Evolutionary conservation across 2,113 vertebrate species (phyloP).

Genomic region (Prietella phreatophila): DNA sequence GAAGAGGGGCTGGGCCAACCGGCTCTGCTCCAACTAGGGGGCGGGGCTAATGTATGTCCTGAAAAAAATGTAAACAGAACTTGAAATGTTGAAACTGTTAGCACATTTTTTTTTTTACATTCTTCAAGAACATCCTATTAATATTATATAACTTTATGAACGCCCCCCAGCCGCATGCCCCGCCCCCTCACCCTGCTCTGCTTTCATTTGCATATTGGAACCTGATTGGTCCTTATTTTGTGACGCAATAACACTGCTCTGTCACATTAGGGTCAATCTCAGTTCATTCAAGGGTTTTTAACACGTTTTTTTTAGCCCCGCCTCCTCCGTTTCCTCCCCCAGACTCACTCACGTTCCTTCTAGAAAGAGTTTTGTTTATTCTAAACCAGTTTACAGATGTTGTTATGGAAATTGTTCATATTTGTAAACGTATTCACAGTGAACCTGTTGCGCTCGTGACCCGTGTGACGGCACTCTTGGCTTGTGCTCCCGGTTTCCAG

Average conservation of each 20-base stretch:
- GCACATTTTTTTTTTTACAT: background rate
- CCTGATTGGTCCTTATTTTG: background rate
- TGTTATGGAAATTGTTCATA: background rate
- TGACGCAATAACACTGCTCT: background rate
- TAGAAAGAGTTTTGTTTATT: background rate
- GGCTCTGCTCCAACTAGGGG: background rate
- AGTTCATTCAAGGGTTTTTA: too few species aligned
- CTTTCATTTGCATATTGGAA: background rate
- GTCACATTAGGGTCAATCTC: background rate
- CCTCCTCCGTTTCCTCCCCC: background rate
- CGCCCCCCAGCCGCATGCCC: too few species aligned
- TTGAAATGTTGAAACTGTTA: background rate
- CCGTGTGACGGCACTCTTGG: background rate
- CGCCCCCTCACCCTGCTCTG: background rate
- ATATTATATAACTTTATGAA: too few species aligned
- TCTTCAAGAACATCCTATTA: background rate
- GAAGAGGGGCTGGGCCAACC: background rate
- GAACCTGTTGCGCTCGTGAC: constrained; percentile 25
- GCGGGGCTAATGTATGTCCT: background rate
- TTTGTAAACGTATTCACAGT: background rate
- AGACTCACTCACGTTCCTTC: background rate
- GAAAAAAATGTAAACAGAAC: background rate
- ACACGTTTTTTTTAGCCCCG: background rate
- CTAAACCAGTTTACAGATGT: background rate
- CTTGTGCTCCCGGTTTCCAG: constrained; percentile 18